These are phyloP conservation scores for Choloepus didactylus DNA, from an alignment of 2,797 vertebrate genomes.

Conservation along the genomic window DNA sequence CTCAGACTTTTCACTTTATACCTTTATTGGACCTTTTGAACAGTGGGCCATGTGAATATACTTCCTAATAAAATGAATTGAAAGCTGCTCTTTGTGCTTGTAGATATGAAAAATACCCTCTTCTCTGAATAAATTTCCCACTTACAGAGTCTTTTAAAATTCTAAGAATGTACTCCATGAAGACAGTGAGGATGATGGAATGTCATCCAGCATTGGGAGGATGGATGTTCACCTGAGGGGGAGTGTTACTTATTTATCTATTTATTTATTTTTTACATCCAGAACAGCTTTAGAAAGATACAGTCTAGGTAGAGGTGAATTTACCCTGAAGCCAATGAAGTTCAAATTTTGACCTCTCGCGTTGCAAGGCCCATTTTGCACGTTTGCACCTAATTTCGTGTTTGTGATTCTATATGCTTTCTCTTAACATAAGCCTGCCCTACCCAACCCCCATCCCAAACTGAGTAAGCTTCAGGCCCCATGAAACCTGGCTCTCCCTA, in stretches of 20 bases:
- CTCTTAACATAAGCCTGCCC: background rate
- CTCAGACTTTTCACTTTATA: background rate
- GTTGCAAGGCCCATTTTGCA: background rate
- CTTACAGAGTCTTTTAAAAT: conserved; percentile 40
- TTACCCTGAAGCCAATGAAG: background rate
- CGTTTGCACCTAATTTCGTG: background rate
- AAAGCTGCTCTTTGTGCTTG: conserved; percentile 18
- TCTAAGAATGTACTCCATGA: background rate
- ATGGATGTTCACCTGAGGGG: background rate
- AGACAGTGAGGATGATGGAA: background rate
- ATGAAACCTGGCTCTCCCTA: background rate
- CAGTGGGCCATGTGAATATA: background rate
- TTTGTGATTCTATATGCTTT: background rate
- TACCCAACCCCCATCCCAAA: background rate
- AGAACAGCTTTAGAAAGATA: background rate
- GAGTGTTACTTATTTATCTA: background rate
- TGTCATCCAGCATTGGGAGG: background rate
- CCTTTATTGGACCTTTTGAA: background rate
- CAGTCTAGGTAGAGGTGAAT: background rate
- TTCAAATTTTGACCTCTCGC: background rate
- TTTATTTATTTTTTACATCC: background rate
- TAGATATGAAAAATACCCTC: background rate
- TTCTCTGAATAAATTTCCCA: background rate
- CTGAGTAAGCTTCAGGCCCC: background rate
- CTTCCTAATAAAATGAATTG: background rate